Percentiles rank a stretch among this genome's conserved stretches.
Conservation (phyloP, 2,113 vertebrate genomes). For the Carlito syrichta region DNA sequence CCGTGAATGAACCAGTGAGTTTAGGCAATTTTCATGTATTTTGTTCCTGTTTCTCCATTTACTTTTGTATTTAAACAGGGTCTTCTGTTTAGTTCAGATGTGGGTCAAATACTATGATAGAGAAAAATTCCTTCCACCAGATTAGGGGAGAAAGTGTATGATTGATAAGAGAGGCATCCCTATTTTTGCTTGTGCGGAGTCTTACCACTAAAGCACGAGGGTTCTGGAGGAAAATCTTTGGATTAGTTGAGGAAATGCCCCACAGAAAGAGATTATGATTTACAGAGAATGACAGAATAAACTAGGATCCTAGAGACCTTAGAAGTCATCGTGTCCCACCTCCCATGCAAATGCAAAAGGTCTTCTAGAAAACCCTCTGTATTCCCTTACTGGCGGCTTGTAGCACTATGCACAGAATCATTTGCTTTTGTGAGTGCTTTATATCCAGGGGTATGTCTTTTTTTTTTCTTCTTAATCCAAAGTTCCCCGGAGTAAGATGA, state of each 20-base stretch:
- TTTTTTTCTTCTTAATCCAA: background rate
- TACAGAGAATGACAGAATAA: background rate
- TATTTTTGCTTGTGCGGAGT: background rate
- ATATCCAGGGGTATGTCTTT: background rate
- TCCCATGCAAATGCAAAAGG: background rate
- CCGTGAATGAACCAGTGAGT: background rate
- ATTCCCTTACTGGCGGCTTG: background rate
- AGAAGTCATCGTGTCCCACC: background rate
- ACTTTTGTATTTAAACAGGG: background rate
- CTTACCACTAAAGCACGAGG: background rate
- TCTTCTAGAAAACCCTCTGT: background rate
- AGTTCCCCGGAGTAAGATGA: background rate
- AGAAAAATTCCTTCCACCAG: background rate
- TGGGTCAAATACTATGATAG: background rate
- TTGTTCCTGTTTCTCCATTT: background rate
- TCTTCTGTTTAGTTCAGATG: background rate
- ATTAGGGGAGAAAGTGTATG: background rate
- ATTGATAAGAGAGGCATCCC: background rate
- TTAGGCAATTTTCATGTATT: background rate
- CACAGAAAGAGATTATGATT: slow-evolving; percentile 1
- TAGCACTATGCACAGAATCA: background rate
- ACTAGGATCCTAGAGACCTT: background rate
- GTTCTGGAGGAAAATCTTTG: slow-evolving; percentile 16
- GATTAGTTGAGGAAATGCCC: slow-evolving; percentile 13
- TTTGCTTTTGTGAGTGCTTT: background rate